Percentiles rank a stretch among this genome's conserved stretches.
phyloP scores from a whole-genome alignment of 1,140 invertebrate genomes.

The Eupeodes corollae region DNA sequence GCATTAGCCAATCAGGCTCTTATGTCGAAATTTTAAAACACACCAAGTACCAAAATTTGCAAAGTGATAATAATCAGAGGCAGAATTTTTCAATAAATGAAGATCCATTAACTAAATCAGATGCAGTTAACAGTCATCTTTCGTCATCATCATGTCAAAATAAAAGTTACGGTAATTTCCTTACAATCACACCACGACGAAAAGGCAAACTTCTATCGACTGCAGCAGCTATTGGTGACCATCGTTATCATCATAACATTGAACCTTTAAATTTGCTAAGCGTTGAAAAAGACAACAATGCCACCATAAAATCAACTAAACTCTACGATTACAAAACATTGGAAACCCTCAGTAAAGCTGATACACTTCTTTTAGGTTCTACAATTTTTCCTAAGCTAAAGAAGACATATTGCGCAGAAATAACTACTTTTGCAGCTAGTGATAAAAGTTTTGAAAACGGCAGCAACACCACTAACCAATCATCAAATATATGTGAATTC shows the following conservation, averaged over 20 bases:
- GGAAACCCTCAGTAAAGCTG: conserved; percentile 20
- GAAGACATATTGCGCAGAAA: not conserved
- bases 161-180: conserved; percentile 20
- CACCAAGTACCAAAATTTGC: conserved; percentile 4
- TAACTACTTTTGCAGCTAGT: too few relatives aligned
- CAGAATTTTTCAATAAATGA: not conserved
- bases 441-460: too few relatives aligned
- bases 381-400: conserved; percentile 11
- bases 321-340: conserved; percentile 18
- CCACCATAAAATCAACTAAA: not conserved
- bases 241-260: conserved; percentile 17
- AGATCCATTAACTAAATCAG: not conserved
- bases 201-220: conserved; percentile 12
- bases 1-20: conserved; percentile 19
- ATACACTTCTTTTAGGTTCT: conserved; percentile 20
- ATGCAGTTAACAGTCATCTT: not conserved
- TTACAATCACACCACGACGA: conserved; percentile 14
- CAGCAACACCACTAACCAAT: too few relatives aligned
- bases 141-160: conserved; percentile 8
- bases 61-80: not conserved
- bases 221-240: conserved; percentile 1
- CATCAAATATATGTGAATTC: conserved; percentile 9
- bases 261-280: conserved; percentile 17
- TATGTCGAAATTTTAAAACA: conserved; percentile 23
- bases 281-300: conserved; percentile 9